Evolutionary conservation across 2,797 vertebrate genomes (phyloP), one percentile per base, ranked within the genome.

Genomic region (Arvicola amphibius): DNA sequence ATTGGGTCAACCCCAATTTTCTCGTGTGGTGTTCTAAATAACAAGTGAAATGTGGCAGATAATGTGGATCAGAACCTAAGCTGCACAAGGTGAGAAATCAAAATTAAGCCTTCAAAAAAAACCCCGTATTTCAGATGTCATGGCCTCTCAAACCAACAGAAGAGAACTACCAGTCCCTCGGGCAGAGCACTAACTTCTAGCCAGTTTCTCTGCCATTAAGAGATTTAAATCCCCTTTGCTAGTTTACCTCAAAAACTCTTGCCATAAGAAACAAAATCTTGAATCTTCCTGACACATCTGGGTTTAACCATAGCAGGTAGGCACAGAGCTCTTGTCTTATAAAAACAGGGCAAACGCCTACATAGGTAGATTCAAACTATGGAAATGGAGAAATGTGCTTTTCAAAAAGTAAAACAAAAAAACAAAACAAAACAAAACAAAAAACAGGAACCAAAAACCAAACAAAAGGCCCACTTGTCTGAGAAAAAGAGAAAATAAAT

Each of bases 401-500:
- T 71, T 91, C 37, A 19, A 56, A 34, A 71, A 90, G 13, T 59
- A 78, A 94, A 25, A 78, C 90, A 46, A 83, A 27, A 3, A n/a
- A n/a, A n/a, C n/a, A n/a, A n/a, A n/a, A n/a, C n/a, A n/a, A n/a
- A 81, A 21, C 53, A 84, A 51, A 46, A 6, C 79, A 69, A 74
- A 40, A 11, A 21, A 6, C 56, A 59, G 56, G 16, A 16, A 59
- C 14, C 37, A 73, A 43, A 43, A 74, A 43, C 14, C 14, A 69
- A 69, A 65, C 12, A 65, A 65, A 65, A 65, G 32, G 16, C 25
- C 27, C 17, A 63, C 4, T 21, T 77, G 56, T 59, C 56, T 90
- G 63, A 94, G 67, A 81, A 85, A 85, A 51, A 80, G 67, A 88
- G 51, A 13, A 94, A 91, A 94, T 43, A 25, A 77, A 74, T 16